Evolutionary conservation across 2,797 vertebrate genomes (phyloP), one percentile per base, ranked within the genome.

Genomic region (Corythornis leucogaster): DNA sequence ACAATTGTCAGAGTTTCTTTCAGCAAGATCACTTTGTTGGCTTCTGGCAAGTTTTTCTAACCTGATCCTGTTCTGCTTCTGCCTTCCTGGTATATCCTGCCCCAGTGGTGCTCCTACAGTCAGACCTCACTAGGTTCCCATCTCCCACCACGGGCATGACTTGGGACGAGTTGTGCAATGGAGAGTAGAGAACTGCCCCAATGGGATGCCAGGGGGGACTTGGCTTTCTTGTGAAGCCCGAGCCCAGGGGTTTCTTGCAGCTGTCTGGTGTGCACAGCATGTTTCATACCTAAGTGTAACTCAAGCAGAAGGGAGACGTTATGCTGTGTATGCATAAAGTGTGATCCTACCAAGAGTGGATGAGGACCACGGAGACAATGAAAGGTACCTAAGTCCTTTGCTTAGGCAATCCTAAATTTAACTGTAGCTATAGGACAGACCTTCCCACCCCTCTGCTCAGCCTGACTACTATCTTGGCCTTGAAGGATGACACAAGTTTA

Each of bases 1-100:
- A 69, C 64, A 71, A 50, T 74, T 92, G 84, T 87, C 85, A 89
- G 87, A 83, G 38, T 31, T 91, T 38, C 68, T 93, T 80, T 74
- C 88, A 78, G 66, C 85, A 62, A 80, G 84, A 75, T 73, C 46
- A 5, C 24, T 54, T 26, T 58, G 9, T 17, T 83, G 86, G 73
- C 62, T 94, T 64, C 68, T 89, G 66, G 58, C 40, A 62, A 68
- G 48, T 42, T 9, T 63, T 91, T 82, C 78, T 77, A 30, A 35
- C 24, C 25, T 12, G 21, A 18, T 66, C 13, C 54, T 6, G 2
- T 76, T 42, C 46, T 85, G 63, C 53, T 69, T 50, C 51, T 89
- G 67, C 48, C 62, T n/a, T 75, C 30, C 51, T 22, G 38, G 28
- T 42, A 1, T 25, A 13, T 8, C 16, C 45, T 46, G 55, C 59